Evolutionary conservation across 2,888 invertebrate species (phyloP).

Genomic region (Melieria omissa): DNA sequence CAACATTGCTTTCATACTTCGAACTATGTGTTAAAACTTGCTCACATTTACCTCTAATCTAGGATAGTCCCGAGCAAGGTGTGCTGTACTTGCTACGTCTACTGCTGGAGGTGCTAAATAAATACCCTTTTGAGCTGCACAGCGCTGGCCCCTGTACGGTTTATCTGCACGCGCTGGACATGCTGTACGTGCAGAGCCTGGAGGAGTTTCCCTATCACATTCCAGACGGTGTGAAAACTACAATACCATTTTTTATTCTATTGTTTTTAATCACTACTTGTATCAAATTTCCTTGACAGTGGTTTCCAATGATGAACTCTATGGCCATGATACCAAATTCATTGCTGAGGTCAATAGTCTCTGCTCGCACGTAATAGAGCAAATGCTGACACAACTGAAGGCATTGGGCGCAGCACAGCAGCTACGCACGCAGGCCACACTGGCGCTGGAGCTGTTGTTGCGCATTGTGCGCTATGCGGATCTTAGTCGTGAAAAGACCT

Average conservation of each 20-base stretch:
- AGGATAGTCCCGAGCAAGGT: conserved; percentile 91
- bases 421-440: conserved; percentile 75
- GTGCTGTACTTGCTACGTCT: conserved; percentile 84
- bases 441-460: conserved; percentile 81
- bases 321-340: conserved; percentile 90
- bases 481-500: conserved; percentile 71
- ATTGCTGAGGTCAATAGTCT: conserved; percentile 82
- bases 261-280: background rate
- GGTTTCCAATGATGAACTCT: conserved; percentile 91
- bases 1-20: background rate
- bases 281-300: conserved; percentile 68
- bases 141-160: conserved; percentile 75
- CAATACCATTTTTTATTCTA: conserved; percentile 51
- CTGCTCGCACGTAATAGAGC: conserved; percentile 80
- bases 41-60: background rate
- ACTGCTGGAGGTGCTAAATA: conserved; percentile 82
- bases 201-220: conserved; percentile 88
- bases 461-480: conserved; percentile 76
- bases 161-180: conserved; percentile 80
- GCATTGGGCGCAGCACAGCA: conserved; percentile 76
- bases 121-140: conserved; percentile 77
- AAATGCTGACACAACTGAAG: conserved; percentile 78
- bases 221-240: conserved; percentile 70
- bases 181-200: conserved; percentile 82
- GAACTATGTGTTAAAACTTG: background rate